phyloP scores from a whole-genome alignment of 2,888 invertebrate genomes.

The Drosophila hamatofila region DNA sequence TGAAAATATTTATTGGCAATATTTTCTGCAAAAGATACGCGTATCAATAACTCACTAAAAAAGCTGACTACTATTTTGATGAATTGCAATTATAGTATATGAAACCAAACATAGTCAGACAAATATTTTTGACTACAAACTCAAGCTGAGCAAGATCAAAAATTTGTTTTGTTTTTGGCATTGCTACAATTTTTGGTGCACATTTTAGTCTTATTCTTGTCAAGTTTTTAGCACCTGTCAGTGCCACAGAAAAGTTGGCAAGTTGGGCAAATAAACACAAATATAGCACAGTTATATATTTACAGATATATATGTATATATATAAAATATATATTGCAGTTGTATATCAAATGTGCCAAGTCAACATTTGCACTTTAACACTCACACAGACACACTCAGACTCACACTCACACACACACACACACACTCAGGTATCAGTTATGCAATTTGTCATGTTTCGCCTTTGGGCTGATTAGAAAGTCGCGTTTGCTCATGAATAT shows the following conservation, averaged over 20 bases:
- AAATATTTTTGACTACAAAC: not conserved
- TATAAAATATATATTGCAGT: constrained; percentile 5
- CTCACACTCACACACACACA: not conserved
- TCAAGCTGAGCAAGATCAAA: not conserved
- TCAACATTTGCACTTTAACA: constrained; percentile 15
- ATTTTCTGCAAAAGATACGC: not conserved
- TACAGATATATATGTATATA: not conserved
- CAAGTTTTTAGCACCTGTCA: constrained; percentile 1
- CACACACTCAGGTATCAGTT: not conserved
- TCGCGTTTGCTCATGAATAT: constrained; percentile 51
- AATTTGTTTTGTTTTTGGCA: not conserved
- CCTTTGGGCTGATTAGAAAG: constrained; percentile 33
- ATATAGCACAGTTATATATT: not conserved
- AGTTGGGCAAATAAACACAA: not conserved
- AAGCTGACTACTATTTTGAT: not conserved
- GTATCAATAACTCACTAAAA: not conserved
- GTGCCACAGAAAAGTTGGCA: constrained; percentile 1
- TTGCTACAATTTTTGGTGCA: not conserved
- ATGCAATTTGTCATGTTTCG: constrained; percentile 29
- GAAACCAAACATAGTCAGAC: not conserved
- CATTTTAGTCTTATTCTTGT: constrained; percentile 1
- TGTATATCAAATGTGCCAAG: constrained; percentile 13
- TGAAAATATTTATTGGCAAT: not conserved
- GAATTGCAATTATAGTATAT: not conserved
- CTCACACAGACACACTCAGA: not conserved